Percentiles rank a stretch among this genome's conserved stretches.
These are phyloP conservation scores for Euproctis similis DNA, from an alignment of 2,888 invertebrate genomes.

Conservation along the genomic window DNA sequence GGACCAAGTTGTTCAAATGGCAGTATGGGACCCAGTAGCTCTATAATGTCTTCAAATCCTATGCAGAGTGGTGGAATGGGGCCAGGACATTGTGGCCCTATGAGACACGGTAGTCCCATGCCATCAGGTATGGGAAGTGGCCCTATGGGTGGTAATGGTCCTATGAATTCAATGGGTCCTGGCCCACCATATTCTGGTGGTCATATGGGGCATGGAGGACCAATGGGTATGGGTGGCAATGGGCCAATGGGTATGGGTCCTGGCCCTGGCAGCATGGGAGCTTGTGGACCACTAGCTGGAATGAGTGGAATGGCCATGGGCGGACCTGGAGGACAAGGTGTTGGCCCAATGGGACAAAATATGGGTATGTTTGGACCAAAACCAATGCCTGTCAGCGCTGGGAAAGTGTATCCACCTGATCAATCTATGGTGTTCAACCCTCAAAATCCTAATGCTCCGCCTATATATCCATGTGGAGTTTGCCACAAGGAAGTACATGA, in stretches of 20 bases:
- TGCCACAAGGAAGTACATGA: slow-evolving; percentile 99
- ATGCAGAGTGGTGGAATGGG: slow-evolving; percentile 71
- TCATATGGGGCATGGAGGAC: slow-evolving; percentile 72
- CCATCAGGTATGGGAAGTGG: slow-evolving; percentile 75
- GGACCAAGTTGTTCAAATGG: slow-evolving; percentile 75
- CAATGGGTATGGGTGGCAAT: slow-evolving; percentile 69
- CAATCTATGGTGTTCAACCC: slow-evolving; percentile 99
- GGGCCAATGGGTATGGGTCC: slow-evolving; percentile 68
- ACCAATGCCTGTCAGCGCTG: slow-evolving; percentile 94
- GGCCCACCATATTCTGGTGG: slow-evolving; percentile 66
- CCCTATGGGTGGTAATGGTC: slow-evolving; percentile 73
- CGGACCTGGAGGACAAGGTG: slow-evolving; percentile 68
- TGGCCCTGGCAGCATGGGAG: slow-evolving; percentile 67
- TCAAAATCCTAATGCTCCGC: slow-evolving; percentile 98
- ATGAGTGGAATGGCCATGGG: slow-evolving; percentile 75
- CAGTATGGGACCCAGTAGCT: slow-evolving; percentile 71
- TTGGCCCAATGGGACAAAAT: slow-evolving; percentile 77
- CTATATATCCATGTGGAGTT: slow-evolving; percentile 97
- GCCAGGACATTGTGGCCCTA: slow-evolving; percentile 70
- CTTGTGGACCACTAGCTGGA: slow-evolving; percentile 66
- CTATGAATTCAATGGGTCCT: slow-evolving; percentile 68
- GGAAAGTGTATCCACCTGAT: slow-evolving; percentile 95
- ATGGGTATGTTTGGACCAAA: slow-evolving; percentile 84
- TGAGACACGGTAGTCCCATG: slow-evolving; percentile 74
- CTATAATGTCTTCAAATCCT: slow-evolving; percentile 74